Base-by-base conservation (phyloP, 37 sponge, comb jelly and placozoan species). In the Amphimedon queenslandica region DNA sequence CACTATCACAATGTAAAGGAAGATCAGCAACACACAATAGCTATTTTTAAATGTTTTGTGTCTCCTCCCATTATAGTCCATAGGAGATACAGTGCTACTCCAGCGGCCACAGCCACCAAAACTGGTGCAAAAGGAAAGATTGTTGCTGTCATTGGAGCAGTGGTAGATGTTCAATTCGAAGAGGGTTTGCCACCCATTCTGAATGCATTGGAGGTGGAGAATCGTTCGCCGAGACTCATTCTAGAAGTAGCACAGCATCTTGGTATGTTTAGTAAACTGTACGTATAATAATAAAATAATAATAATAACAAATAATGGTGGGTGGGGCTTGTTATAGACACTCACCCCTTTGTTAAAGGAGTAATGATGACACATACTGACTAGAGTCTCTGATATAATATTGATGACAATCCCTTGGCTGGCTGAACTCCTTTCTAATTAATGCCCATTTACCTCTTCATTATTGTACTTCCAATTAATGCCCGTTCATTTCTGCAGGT, bases 211-310 rank as follows among this genome's bases (percentile, higher is more conserved):
- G 96, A 95, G 58, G 99, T 92, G 16, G 58, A 90, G 64, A 80
- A 84, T 0, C 76, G 96, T 41, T 61, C 57, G 8, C 84, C 92
- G 4, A 76, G 88, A 42, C 85, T 98, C 6, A 80, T 92, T 1
- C 81, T 98, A 60, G 99, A 98, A 57, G 99, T 98, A 5, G 87
- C 99, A 18, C 99, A 98, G 68, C 99, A 98, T 94, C 79, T 98
- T 2, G 98, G 98, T 91, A 20, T 71, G 92, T 63, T 0, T n/a
- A 23, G 27, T 6, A 57, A 8, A 61, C 10, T 10, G 70, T 41
- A 24, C 38, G 41, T 69, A 42, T 69, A 42, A 24, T 34, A n/a
- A n/a, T n/a, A 20, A 53, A 20, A 53, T 13, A 53, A 20, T 21
- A 20, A 53, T 13, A 53, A 20, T 21, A 20, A 53, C 18, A 53